Conservation (phyloP, 2,888 invertebrate genomes). For the Leptinotarsa juncta region DNA sequence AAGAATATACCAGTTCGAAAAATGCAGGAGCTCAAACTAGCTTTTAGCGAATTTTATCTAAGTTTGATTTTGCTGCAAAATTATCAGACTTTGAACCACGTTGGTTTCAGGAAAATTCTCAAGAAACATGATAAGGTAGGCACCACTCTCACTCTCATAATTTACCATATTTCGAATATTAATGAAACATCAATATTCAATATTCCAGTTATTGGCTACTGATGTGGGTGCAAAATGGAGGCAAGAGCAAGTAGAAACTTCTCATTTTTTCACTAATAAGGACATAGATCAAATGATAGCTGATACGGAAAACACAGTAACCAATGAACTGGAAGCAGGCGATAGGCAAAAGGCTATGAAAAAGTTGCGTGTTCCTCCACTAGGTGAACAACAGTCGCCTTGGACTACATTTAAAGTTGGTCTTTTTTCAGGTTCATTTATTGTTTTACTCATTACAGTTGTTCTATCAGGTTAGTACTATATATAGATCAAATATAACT, state of each 20-base stretch:
- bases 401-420: slow-evolving; percentile 89
- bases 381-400: slow-evolving; percentile 85
- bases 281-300: slow-evolving; percentile 86
- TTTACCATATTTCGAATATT: slow-evolving; percentile 37
- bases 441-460: slow-evolving; percentile 79
- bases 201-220: slow-evolving; percentile 66
- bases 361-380: slow-evolving; percentile 83
- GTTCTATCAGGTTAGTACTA: slow-evolving; percentile 72
- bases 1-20: slow-evolving; percentile 73
- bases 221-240: slow-evolving; percentile 84
- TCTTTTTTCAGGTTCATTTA: slow-evolving; percentile 84
- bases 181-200: background rate
- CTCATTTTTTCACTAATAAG: slow-evolving; percentile 86
- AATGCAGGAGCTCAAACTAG: slow-evolving; percentile 84
- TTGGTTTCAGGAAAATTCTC: slow-evolving; percentile 89
- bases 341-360: slow-evolving; percentile 90
- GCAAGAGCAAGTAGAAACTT: slow-evolving; percentile 81
- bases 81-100: slow-evolving; percentile 89
- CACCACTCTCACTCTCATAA: background rate
- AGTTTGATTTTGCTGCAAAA: slow-evolving; percentile 88
- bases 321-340: slow-evolving; percentile 79
- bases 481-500: background rate
- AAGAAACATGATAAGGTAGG: slow-evolving; percentile 89
- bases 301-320: slow-evolving; percentile 80
- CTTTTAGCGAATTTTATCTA: slow-evolving; percentile 91